Base-by-base conservation (phyloP, 2,113 vertebrate species). In the Struthio camelus region DNA sequence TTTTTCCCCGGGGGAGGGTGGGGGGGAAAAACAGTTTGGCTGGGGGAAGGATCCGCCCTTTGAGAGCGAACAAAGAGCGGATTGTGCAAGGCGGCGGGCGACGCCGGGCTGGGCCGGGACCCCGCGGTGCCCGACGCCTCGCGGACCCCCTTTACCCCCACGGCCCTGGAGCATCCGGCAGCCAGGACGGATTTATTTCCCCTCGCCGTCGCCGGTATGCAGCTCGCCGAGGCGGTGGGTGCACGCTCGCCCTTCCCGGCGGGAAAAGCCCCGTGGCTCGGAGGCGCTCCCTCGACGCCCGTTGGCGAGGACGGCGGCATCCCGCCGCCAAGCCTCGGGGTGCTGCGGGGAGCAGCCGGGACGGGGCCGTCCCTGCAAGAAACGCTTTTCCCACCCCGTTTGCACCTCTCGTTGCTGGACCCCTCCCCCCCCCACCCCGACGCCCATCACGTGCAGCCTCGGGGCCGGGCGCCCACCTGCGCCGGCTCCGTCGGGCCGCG, bases 11-110 rank as follows among this genome's bases (percentile, higher is more conserved):
- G 69, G 65, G n/a, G 81, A 89, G 17, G 32, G 30, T 69, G 69
- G 65, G n/a, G 81, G 89, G 17, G 32, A 56, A 58, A 58, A 94
- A 70, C 11, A 5, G 44, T 75, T 78, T 40, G 76, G 42, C 80
- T 85, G 7, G 10, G 81, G 59, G 83, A 65, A 90, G 87, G 38
- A 50, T 85, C 78, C 94, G 93, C 91, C 91, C 93, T 96, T 96
- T 95, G 0, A 2, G 25, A 83, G 67, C 62, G 23, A 73, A 96
- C 96, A 97, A 96, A 95, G 95, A 95, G 2, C 71, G n/a, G 85
- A 14, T 83, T 96, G 93, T 97, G 51, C 62, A 13, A 91, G 38
- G 1, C 53, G 54, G 64, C 9, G 1, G 0, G 48, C 3, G 11
- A 9, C 2, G 2, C 2, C 8, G 77, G 14, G 23, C 25, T 10